phyloP scores from a whole-genome alignment of 30 jellyfish, hydroid and myxozoan genomes.

The Hydractinia symbiolongicarpus region DNA sequence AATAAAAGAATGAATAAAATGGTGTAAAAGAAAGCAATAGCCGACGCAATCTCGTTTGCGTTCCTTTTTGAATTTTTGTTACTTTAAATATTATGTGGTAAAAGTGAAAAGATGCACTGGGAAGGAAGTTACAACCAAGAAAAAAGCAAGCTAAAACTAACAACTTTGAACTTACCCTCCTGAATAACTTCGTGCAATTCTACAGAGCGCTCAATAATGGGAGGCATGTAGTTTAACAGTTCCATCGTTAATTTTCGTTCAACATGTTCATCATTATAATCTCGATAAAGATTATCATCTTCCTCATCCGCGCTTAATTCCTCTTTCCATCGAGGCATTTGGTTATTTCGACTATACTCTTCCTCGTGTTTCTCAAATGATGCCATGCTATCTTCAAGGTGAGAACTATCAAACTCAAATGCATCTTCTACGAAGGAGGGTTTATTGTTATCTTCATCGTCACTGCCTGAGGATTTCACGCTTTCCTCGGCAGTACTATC shows the following conservation, averaged over 20 bases:
- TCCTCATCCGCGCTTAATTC: not conserved
- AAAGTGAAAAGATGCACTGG: not conserved
- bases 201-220: conserved; percentile 22
- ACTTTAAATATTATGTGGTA: no score
- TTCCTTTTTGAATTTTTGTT: no score
- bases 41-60: no score
- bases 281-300: not conserved
- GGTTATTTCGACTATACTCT: not conserved
- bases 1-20: no score
- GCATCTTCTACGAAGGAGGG: not conserved
- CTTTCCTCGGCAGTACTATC: no score
- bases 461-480: no score
- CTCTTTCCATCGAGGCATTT: not conserved
- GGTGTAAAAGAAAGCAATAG: no score
- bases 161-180: not conserved
- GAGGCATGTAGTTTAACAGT: conserved; percentile 29
- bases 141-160: not conserved
- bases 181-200: not conserved
- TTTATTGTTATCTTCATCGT: not conserved
- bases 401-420: not conserved
- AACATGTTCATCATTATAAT: not conserved
- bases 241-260: conserved; percentile 29
- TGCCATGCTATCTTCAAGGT: conserved; percentile 7
- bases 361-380: conserved; percentile 31
- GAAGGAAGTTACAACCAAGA: not conserved